These are phyloP conservation scores for Peromyscus maniculatus DNA, from an alignment of 2,113 vertebrate genomes.

Conservation along the genomic window DNA sequence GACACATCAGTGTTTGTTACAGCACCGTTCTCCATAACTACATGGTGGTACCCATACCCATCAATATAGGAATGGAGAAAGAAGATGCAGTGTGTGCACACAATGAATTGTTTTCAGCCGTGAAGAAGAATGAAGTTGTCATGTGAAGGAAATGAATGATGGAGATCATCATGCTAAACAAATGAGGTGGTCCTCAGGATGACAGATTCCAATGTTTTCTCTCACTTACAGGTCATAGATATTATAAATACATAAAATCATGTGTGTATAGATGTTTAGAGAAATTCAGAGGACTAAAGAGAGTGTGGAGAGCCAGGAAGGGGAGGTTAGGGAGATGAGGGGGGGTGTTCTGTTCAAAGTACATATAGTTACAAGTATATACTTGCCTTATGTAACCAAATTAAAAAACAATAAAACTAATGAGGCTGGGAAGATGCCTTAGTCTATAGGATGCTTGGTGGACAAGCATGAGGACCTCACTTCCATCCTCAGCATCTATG, in stretches of 20 bases:
- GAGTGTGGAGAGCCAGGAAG: not conserved
- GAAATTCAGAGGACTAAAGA: not conserved
- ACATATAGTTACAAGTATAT: too few relatives aligned
- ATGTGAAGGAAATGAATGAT: not conserved
- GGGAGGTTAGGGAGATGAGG: not conserved
- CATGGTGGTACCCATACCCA: not conserved
- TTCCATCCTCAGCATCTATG: not conserved
- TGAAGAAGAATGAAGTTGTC: not conserved
- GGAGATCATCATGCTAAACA: not conserved
- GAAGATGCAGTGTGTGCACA: too few relatives aligned
- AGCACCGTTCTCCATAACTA: not conserved
- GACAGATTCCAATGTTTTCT: not conserved
- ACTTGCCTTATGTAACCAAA: not conserved
- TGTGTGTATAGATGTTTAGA: not conserved
- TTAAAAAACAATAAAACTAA: not conserved
- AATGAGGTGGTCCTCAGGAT: not conserved
- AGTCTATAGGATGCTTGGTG: too few relatives aligned
- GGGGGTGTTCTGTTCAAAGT: not conserved
- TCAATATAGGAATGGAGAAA: not conserved
- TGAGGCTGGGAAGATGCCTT: too few relatives aligned
- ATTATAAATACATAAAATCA: not conserved
- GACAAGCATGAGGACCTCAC: not conserved
- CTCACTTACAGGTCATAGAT: not conserved
- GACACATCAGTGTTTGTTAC: not conserved
- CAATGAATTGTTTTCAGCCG: not conserved